These are phyloP conservation scores for Cryptocephalus primarius DNA, from an alignment of 2,888 invertebrate species.

Conservation along the genomic window DNA sequence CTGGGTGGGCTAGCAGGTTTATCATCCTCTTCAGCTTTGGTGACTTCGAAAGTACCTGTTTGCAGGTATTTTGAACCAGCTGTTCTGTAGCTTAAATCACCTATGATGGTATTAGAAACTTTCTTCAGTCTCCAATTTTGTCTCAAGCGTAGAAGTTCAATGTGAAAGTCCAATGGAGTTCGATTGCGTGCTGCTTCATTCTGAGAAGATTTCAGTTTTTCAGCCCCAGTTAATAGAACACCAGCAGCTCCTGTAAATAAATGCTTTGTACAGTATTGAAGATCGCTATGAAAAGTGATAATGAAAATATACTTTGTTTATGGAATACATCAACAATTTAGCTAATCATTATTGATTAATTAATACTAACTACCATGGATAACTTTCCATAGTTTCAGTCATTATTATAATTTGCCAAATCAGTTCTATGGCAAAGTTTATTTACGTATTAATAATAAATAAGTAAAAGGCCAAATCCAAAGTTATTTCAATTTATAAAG, in stretches of 20 bases:
- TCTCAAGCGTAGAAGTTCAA: constrained; percentile 74
- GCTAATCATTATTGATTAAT: too few relatives aligned
- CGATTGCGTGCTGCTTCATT: constrained; percentile 70
- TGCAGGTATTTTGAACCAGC: constrained; percentile 91
- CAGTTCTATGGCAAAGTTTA: too few relatives aligned
- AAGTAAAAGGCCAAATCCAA: too few relatives aligned
- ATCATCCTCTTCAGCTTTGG: constrained; percentile 78
- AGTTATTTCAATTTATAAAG: too few relatives aligned
- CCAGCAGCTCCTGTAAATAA: constrained; percentile 50
- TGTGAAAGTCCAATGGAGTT: constrained; percentile 82
- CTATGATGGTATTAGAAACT: constrained; percentile 88
- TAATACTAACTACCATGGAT: too few relatives aligned
- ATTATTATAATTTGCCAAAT: too few relatives aligned
- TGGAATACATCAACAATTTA: too few relatives aligned
- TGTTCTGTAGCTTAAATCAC: constrained; percentile 90
- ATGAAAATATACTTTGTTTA: too few relatives aligned
- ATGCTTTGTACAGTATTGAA: background rate
- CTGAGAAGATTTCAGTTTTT: constrained; percentile 69
- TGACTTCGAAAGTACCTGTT: constrained; percentile 62
- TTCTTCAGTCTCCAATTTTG: constrained; percentile 96
- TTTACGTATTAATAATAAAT: too few relatives aligned
- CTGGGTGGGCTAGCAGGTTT: constrained; percentile 39
- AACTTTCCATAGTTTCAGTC: too few relatives aligned
- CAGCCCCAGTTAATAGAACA: constrained; percentile 76
- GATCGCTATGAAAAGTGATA: constrained; percentile 1